Evolutionary conservation across 2,797 vertebrate genomes (phyloP).

Genomic region (Atherinosoma microstoma): DNA sequence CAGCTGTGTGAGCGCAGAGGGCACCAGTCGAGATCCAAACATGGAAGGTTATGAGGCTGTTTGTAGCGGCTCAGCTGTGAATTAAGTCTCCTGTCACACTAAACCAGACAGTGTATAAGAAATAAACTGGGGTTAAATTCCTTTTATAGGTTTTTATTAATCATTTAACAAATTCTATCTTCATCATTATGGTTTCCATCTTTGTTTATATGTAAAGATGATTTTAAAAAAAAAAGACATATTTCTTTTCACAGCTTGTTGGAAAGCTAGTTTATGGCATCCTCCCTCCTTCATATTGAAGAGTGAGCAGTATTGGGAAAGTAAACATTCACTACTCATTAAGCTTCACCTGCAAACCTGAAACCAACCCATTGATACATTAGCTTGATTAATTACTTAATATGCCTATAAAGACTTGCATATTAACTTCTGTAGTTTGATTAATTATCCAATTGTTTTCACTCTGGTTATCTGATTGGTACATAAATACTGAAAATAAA

Average conservation of each 20-base stretch:
- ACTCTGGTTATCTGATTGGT: neutral
- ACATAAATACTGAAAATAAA: neutral
- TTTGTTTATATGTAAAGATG: neutral
- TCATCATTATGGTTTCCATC: neutral
- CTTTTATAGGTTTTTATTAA: neutral
- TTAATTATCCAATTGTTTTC: neutral
- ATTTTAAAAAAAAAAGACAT: neutral
- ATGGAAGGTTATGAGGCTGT: constrained; percentile 13
- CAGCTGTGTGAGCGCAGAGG: constrained; percentile 44
- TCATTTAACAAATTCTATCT: neutral
- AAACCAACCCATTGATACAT: neutral
- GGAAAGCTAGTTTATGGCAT: too few relatives aligned
- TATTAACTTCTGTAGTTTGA: neutral
- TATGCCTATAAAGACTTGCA: neutral
- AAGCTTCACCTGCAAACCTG: neutral
- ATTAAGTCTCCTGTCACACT: neutral
- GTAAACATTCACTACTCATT: too few relatives aligned
- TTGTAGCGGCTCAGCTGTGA: constrained; percentile 33
- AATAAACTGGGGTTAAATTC: neutral
- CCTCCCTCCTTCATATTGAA: too few relatives aligned
- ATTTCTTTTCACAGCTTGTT: neutral
- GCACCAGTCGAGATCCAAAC: neutral
- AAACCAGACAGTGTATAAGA: neutral
- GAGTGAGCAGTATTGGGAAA: too few relatives aligned
- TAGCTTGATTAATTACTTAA: neutral